phyloP scores from a whole-genome alignment of 2,888 invertebrate genomes.

The Tetrapedia diversipes region DNA sequence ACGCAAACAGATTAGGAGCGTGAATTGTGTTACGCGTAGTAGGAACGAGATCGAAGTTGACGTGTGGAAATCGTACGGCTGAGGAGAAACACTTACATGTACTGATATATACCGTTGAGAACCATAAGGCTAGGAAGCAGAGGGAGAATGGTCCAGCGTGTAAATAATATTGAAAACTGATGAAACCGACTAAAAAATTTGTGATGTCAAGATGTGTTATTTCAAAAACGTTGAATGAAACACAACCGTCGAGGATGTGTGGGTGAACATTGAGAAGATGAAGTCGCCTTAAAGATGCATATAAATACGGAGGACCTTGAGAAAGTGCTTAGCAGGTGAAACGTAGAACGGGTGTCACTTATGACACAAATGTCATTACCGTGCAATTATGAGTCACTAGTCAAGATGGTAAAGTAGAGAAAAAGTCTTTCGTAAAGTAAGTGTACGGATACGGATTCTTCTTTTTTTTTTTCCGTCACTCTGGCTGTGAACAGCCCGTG shows the following conservation, averaged over 20 bases:
- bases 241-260: constrained; percentile 11
- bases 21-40: constrained; percentile 7
- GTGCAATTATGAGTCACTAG: constrained; percentile 68
- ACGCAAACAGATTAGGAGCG: not conserved
- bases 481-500: not conserved
- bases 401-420: constrained; percentile 46
- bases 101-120: constrained; percentile 15
- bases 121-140: constrained; percentile 6
- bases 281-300: constrained; percentile 32
- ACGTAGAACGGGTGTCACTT: constrained; percentile 51
- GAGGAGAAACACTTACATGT: constrained; percentile 37
- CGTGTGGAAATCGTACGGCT: not conserved
- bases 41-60: constrained; percentile 22
- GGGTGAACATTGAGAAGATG: constrained; percentile 10
- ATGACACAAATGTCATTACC: constrained; percentile 72
- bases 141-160: constrained; percentile 23
- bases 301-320: constrained; percentile 60
- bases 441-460: no score
- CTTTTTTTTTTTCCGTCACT: not conserved
- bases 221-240: constrained; percentile 18
- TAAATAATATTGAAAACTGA: constrained; percentile 22
- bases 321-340: constrained; percentile 54
- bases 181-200: constrained; percentile 1
- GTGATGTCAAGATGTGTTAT: not conserved
- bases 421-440: no score